Evolutionary conservation across 2,797 vertebrate species (phyloP).

Genomic region (Lacerta bilineata): DNA sequence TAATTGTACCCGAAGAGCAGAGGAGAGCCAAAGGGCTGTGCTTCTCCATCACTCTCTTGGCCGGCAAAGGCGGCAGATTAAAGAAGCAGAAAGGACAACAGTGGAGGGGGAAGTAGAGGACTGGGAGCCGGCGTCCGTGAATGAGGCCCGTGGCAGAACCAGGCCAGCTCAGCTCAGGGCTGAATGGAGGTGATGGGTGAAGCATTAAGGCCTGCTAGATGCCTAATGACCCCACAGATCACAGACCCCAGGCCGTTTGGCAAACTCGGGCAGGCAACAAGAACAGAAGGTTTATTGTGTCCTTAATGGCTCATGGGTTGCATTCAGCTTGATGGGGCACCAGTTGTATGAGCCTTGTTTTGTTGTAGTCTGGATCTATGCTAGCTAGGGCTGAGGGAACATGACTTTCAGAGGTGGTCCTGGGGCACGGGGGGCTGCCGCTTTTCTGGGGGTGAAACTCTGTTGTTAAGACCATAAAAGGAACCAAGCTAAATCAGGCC

Average conservation of each 20-base stretch:
- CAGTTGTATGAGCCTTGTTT: too few relatives aligned
- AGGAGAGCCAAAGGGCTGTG: slow-evolving; percentile 41
- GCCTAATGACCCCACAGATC: background rate
- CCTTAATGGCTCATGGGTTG: too few relatives aligned
- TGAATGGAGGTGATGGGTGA: too few relatives aligned
- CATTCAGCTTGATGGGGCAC: too few relatives aligned
- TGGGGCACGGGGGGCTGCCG: too few relatives aligned
- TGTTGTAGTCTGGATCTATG: too few relatives aligned
- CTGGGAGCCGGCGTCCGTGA: background rate
- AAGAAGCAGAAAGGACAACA: slow-evolving; percentile 3
- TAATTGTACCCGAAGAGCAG: slow-evolving; percentile 46
- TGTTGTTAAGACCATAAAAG: too few relatives aligned
- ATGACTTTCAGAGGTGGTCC: too few relatives aligned
- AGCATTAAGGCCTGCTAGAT: background rate
- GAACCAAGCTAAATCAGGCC: too few relatives aligned
- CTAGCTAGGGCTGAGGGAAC: too few relatives aligned
- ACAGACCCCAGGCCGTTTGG: too few relatives aligned
- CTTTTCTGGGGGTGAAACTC: too few relatives aligned
- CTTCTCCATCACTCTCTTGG: slow-evolving; percentile 7
- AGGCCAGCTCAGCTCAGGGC: background rate
- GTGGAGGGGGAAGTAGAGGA: background rate
- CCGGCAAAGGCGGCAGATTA: slow-evolving; percentile 7
- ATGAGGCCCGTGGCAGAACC: background rate
- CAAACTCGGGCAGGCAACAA: background rate
- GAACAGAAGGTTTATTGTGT: background rate